Conservation (phyloP, 2,113 vertebrate species). For the Otolemur garnettii region DNA sequence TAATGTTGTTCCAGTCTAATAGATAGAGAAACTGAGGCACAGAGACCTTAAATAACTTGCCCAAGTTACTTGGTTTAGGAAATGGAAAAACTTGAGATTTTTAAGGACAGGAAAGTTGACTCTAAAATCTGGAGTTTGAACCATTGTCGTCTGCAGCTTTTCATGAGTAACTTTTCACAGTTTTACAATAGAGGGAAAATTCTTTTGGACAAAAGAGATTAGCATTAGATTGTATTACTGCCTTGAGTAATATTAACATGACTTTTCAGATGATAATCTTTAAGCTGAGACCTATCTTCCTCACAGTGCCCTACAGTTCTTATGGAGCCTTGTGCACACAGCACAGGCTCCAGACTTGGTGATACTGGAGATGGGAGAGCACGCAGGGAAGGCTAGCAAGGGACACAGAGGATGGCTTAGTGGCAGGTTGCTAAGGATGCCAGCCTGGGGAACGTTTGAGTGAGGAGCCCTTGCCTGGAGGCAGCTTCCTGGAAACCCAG, state of each 20-base stretch:
- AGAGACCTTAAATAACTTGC: neutral
- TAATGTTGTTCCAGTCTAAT: neutral
- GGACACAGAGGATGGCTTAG: neutral
- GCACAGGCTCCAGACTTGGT: neutral
- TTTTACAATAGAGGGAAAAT: neutral
- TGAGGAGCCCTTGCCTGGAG: conserved; percentile 43
- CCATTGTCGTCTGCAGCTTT: neutral
- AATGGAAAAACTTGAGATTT: neutral
- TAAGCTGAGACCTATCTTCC: neutral
- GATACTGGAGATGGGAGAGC: neutral
- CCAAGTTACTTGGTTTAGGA: neutral
- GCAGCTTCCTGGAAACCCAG: conserved; percentile 41
- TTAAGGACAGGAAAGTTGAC: conserved; percentile 9
- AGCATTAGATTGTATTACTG: neutral
- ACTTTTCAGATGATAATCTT: neutral
- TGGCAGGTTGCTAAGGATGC: conserved; percentile 21
- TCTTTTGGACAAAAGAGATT: neutral
- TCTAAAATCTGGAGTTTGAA: neutral
- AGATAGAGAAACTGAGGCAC: neutral
- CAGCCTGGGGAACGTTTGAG: neutral
- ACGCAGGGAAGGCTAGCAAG: neutral
- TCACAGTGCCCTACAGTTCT: neutral
- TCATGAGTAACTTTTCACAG: neutral
- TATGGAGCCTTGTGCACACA: neutral
- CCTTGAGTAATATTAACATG: neutral